Percentiles rank a stretch among this genome's conserved stretches.
Evolutionary conservation across 2,113 vertebrate species (phyloP).

Genomic region (Heterochromis multidens): DNA sequence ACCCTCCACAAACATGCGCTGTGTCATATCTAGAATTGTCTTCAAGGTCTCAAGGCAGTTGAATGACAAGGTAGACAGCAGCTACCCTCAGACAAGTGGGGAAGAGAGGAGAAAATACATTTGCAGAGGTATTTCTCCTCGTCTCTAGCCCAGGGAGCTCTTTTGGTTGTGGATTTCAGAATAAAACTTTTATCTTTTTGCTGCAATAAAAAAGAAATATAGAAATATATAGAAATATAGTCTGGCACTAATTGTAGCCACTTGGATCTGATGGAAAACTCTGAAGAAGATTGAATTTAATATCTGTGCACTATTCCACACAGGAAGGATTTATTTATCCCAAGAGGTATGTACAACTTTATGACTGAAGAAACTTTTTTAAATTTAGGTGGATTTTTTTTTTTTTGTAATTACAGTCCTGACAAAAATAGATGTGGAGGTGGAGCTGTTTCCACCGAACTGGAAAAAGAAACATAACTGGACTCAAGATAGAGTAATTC

Average conservation of each 20-base stretch:
- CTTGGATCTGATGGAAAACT: constrained; percentile 2
- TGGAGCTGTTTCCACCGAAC: neutral
- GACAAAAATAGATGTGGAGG: neutral
- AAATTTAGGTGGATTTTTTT: neutral
- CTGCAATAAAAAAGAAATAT: neutral
- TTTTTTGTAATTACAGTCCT: neutral
- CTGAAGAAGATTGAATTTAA: neutral
- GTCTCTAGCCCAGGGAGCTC: neutral
- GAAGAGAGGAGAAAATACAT: neutral
- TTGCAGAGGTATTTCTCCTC: neutral
- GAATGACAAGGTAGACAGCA: neutral
- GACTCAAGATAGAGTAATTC: neutral
- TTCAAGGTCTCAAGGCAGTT: neutral
- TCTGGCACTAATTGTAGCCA: neutral
- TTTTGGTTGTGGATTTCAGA: neutral
- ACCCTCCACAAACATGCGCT: neutral
- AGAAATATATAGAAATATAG: neutral
- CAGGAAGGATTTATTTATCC: neutral
- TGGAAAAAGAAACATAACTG: neutral
- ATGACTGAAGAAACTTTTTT: neutral
- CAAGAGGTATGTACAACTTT: neutral
- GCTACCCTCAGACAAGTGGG: neutral
- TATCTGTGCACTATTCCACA: neutral
- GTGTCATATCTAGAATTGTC: neutral
- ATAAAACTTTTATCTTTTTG: neutral